Conservation (phyloP, 35 echinoderm and acorn worm species). For the Stichopus chloronotus region DNA sequence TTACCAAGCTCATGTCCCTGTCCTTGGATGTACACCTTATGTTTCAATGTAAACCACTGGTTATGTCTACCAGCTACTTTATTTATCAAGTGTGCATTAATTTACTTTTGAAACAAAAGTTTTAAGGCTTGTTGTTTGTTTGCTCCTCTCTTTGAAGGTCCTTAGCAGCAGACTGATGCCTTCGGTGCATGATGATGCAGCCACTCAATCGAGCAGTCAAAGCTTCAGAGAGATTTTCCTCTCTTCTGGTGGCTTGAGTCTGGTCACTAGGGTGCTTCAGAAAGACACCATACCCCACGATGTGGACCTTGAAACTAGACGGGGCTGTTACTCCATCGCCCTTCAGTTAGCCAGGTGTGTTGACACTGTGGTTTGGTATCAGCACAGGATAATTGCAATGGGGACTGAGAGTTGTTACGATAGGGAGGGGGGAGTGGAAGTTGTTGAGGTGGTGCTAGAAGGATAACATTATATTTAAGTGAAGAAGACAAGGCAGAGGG, state of each 20-base stretch:
- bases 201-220: conserved; percentile 77
- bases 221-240: conserved; percentile 93
- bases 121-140: not conserved
- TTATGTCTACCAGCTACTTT: no score
- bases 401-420: no score
- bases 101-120: no score
- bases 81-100: no score
- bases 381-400: not conserved
- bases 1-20: no score
- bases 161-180: conserved; percentile 93
- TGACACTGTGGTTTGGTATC: not conserved
- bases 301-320: conserved; percentile 83
- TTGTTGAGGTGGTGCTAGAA: not conserved
- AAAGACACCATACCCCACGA: conserved; percentile 91
- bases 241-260: conserved; percentile 87
- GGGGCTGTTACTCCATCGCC: conserved; percentile 93
- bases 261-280: conserved; percentile 83
- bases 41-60: no score
- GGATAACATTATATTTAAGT: not conserved
- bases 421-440: not conserved
- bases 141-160: conserved; percentile 53
- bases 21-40: no score
- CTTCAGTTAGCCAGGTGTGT: conserved; percentile 93
- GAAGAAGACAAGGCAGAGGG: not conserved
- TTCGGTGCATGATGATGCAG: conserved; percentile 84